Percentiles rank a stretch among this genome's conserved stretches.
phyloP scores from a whole-genome alignment of 2,888 invertebrate species.

The Quadroppia sp. region DNA sequence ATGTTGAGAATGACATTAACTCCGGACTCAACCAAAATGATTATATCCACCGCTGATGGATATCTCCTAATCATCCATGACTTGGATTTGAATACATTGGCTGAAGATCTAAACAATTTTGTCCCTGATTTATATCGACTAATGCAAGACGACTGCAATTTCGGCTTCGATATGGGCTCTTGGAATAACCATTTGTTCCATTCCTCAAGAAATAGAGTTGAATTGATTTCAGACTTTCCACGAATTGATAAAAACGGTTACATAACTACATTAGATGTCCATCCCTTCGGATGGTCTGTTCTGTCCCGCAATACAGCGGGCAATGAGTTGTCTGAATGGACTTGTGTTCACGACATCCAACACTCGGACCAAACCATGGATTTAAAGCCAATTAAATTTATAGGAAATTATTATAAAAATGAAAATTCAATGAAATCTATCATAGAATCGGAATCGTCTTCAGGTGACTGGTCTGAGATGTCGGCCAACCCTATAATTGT shows the following conservation, averaged over 20 bases:
- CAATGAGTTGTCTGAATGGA: constrained; percentile 86
- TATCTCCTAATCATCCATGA: constrained; percentile 84
- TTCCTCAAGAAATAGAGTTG: constrained; percentile 74
- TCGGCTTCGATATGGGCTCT: constrained; percentile 69
- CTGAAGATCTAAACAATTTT: constrained; percentile 75
- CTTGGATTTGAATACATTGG: constrained; percentile 72
- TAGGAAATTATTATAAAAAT: not conserved
- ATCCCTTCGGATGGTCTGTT: constrained; percentile 84
- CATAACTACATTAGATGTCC: constrained; percentile 80
- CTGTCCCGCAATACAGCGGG: constrained; percentile 80
- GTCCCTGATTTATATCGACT: constrained; percentile 83
- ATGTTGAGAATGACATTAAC: constrained; percentile 81
- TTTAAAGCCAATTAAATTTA: constrained; percentile 13
- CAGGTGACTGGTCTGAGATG: not conserved
- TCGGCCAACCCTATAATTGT: constrained; percentile 5
- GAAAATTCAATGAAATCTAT: not conserved
- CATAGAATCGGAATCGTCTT: not conserved
- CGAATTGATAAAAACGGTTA: constrained; percentile 79
- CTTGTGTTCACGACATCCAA: constrained; percentile 89
- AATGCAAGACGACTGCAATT: constrained; percentile 78
- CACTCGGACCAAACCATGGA: constrained; percentile 52
- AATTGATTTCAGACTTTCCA: constrained; percentile 86
- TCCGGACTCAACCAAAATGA: constrained; percentile 78
- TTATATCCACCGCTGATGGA: constrained; percentile 85
- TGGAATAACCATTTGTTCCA: constrained; percentile 78